Evolutionary conservation across 2,888 invertebrate genomes (phyloP).

Genomic region (Tinea semifulvella): DNA sequence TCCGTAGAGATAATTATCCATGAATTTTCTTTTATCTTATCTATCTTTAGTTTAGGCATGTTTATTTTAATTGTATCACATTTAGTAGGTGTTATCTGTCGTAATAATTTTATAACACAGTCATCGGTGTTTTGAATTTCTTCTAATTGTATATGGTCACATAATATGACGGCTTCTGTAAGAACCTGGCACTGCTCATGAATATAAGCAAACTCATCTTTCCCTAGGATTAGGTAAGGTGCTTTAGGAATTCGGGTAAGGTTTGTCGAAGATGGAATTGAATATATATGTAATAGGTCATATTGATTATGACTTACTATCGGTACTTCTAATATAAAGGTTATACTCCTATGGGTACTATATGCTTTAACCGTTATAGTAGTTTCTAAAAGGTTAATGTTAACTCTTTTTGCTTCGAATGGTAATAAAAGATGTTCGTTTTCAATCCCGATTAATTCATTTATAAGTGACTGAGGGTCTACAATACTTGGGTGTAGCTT

Average conservation of each 20-base stretch:
- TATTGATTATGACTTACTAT: background rate
- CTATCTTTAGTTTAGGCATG: background rate
- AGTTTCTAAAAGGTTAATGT: slow-evolving; percentile 2
- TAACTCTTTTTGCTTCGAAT: background rate
- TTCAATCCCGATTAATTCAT: background rate
- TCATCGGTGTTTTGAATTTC: background rate
- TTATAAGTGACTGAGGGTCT: background rate
- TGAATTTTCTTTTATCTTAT: slow-evolving; percentile 7
- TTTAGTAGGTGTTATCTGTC: background rate
- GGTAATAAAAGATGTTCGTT: background rate
- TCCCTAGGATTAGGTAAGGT: slow-evolving; percentile 6
- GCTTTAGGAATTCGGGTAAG: slow-evolving; percentile 3
- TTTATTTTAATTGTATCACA: background rate
- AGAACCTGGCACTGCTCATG: background rate
- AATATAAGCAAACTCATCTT: background rate
- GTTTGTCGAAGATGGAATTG: background rate
- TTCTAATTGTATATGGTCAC: slow-evolving; percentile 3
- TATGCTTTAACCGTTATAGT: slow-evolving; percentile 5
- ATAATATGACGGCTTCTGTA: background rate
- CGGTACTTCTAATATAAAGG: slow-evolving; percentile 8
- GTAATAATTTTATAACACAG: background rate
- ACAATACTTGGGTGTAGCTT: slow-evolving; percentile 5
- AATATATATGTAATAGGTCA: slow-evolving; percentile 7
- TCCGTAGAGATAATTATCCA: background rate
- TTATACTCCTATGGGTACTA: background rate